Evolutionary conservation across 2,797 vertebrate species (phyloP).

Genomic region (Falco rusticolus): DNA sequence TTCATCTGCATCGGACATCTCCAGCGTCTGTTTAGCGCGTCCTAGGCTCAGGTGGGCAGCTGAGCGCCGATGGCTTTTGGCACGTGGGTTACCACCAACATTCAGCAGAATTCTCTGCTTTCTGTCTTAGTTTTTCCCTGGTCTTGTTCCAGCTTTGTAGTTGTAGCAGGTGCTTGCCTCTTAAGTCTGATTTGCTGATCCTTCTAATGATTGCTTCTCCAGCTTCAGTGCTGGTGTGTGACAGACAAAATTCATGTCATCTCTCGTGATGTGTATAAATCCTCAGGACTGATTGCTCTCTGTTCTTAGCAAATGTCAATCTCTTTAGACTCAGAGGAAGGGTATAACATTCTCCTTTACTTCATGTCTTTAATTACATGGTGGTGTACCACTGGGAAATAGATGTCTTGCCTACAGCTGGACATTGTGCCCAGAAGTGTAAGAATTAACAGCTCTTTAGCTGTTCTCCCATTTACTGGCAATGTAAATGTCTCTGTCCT

Average conservation of each 20-base stretch:
- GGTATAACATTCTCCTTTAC: background rate
- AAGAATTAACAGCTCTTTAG: background rate
- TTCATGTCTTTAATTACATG: background rate
- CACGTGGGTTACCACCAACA: fast-evolving
- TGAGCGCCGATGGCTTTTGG: background rate
- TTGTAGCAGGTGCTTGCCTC: background rate
- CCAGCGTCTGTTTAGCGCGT: background rate
- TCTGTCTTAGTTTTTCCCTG: too few species aligned
- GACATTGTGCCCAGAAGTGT: slow-evolving; percentile 1
- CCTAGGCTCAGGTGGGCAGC: background rate
- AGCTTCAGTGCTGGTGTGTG: background rate
- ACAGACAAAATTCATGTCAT: background rate
- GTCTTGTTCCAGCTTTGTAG: background rate
- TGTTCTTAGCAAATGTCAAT: background rate
- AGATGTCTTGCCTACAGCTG: slow-evolving; percentile 17
- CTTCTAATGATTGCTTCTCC: background rate
- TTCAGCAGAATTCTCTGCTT: background rate
- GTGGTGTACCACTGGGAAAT: background rate
- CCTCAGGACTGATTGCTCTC: background rate
- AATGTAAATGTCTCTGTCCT: background rate
- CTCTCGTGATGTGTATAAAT: background rate
- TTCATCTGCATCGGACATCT: background rate
- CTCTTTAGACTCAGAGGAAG: background rate
- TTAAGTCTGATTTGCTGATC: background rate
- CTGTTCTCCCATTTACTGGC: background rate